A percentile compares a stretch with the other conserved stretches of the same genome.
phyloP scores from a whole-genome alignment of 2,797 vertebrate species.

The Squalus acanthias region DNA sequence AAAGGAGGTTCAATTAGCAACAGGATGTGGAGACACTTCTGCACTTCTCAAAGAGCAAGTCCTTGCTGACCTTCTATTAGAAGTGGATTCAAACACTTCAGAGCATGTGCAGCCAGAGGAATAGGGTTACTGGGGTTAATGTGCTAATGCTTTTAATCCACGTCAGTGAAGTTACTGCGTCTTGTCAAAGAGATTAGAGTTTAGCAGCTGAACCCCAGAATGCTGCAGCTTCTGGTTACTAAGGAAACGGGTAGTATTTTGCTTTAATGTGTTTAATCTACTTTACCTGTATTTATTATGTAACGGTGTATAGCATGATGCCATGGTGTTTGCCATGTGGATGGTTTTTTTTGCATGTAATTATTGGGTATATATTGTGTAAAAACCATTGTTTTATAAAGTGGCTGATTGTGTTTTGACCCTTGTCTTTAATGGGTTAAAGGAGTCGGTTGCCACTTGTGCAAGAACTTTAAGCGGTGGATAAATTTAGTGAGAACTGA shows the following conservation, averaged over 20 bases:
- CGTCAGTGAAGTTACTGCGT: conserved; percentile 56
- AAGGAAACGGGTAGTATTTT: neutral
- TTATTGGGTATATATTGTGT: neutral
- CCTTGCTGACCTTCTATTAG: conserved; percentile 16
- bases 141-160: conserved; percentile 67
- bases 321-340: neutral
- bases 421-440: neutral
- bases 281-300: neutral
- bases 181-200: conserved; percentile 56
- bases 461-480: neutral
- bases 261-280: neutral
- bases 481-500: neutral
- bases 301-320: neutral
- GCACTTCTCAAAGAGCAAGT: conserved; percentile 31
- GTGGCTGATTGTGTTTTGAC: neutral
- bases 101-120: conserved; percentile 60
- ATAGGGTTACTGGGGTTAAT: conserved; percentile 65
- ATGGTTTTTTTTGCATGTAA: neutral
- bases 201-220: conserved; percentile 36
- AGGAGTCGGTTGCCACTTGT: neutral
- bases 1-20: conserved; percentile 29
- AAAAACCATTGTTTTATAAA: neutral
- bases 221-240: neutral
- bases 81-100: conserved; percentile 58
- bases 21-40: conserved; percentile 34